phyloP scores from a whole-genome alignment of 2,797 vertebrate genomes.

The Myripristis murdjan region DNA sequence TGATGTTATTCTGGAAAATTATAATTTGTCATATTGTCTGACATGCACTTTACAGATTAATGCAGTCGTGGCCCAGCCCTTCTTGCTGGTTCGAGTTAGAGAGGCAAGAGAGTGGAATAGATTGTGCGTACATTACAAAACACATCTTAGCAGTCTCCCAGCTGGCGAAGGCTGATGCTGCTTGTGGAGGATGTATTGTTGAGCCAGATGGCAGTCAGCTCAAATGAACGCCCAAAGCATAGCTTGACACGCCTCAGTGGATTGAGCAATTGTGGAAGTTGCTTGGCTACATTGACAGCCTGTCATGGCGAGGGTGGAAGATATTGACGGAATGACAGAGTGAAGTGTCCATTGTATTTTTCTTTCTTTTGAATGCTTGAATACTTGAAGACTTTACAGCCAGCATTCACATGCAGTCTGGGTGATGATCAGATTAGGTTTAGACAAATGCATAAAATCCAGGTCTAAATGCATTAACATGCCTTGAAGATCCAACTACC shows the following conservation, averaged over 20 bases:
- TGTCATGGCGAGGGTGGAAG: slow-evolving; percentile 61
- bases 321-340: slow-evolving; percentile 64
- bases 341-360: slow-evolving; percentile 28
- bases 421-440: slow-evolving; percentile 18
- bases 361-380: slow-evolving; percentile 8
- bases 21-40: too few species aligned
- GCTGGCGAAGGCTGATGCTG: slow-evolving; percentile 35
- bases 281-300: slow-evolving; percentile 57
- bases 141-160: slow-evolving; percentile 26
- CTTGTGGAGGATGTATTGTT: slow-evolving; percentile 64
- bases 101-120: slow-evolving; percentile 1
- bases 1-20: too few species aligned
- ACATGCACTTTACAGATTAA: neutral
- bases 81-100: neutral
- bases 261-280: slow-evolving; percentile 38
- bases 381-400: slow-evolving; percentile 34
- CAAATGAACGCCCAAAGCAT: slow-evolving; percentile 37
- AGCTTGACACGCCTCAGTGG: slow-evolving; percentile 41
- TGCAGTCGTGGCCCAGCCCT: neutral
- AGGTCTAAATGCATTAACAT: too few species aligned
- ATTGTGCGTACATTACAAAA: slow-evolving; percentile 13
- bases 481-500: too few species aligned
- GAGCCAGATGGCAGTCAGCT: slow-evolving; percentile 60
- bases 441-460: too few species aligned
- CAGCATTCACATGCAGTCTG: neutral